Conservation (phyloP, 2,113 vertebrate species). For the Psittacula cyanocephala region DNA sequence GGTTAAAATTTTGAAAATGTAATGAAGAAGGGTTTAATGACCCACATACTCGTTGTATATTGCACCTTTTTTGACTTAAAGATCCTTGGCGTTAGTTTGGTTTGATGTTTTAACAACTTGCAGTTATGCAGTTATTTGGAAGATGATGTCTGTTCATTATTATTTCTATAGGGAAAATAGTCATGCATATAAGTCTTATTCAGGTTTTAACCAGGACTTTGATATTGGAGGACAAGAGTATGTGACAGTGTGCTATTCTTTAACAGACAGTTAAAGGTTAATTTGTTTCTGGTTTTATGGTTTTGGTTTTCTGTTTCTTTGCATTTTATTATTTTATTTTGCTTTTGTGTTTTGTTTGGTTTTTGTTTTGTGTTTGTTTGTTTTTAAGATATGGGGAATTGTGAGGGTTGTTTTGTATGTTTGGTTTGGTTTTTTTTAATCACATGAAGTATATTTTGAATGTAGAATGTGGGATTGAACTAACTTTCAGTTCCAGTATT, state of each 20-base stretch:
- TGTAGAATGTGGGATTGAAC: background rate
- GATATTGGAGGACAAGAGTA: background rate
- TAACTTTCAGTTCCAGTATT: background rate
- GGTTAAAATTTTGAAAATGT: background rate
- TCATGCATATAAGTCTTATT: background rate
- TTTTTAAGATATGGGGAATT: background rate
- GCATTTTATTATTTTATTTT: background rate
- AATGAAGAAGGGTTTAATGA: background rate
- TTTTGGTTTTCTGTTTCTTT: background rate
- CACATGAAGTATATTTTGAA: background rate
- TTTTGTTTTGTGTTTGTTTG: background rate
- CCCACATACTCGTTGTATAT: rapidly evolving
- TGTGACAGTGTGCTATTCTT: background rate
- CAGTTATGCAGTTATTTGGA: background rate
- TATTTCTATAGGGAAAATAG: background rate
- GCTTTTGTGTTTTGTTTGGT: background rate
- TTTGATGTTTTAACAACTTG: background rate
- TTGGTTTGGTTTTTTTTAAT: background rate
- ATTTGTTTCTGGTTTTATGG: background rate
- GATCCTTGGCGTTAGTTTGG: background rate
- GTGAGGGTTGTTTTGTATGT: background rate
- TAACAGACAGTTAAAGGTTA: background rate
- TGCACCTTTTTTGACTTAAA: background rate
- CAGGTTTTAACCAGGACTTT: background rate
- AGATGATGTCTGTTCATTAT: background rate